A percentile compares a stretch with the other conserved stretches of the same genome.
Evolutionary conservation across 1,140 invertebrate species (phyloP).

Genomic region (Drosophila bipectinata): DNA sequence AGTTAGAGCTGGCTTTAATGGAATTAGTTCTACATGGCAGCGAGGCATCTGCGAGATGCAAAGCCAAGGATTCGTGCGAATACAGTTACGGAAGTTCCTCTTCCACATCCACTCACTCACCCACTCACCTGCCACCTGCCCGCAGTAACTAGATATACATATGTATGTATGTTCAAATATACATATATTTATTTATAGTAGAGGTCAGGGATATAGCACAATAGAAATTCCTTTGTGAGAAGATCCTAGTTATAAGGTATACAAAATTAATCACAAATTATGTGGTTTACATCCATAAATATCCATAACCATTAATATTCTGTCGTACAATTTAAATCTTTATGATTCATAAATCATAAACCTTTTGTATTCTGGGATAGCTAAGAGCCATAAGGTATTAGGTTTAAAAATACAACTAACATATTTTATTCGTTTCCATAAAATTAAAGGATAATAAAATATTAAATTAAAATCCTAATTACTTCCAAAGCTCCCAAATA

Average conservation of each 20-base stretch:
- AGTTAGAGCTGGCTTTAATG: conserved; percentile 80
- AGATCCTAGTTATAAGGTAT: neutral
- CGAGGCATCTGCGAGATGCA: conserved; percentile 36
- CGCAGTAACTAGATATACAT: neutral
- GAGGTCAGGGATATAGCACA: neutral
- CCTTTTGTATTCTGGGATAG: too few relatives aligned
- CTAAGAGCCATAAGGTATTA: too few relatives aligned
- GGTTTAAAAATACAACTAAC: too few relatives aligned
- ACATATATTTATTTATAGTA: neutral
- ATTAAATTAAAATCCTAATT: too few relatives aligned
- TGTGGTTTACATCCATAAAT: too few relatives aligned
- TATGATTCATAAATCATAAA: too few relatives aligned
- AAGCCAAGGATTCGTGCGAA: conserved; percentile 28
- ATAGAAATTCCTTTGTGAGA: neutral
- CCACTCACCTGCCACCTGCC: neutral
- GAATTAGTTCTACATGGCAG: conserved; percentile 73
- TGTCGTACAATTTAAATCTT: too few relatives aligned
- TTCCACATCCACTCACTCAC: conserved; percentile 23
- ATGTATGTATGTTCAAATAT: neutral
- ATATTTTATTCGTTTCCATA: too few relatives aligned
- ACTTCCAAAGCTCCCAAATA: too few relatives aligned
- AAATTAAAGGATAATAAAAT: too few relatives aligned
- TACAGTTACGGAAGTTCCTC: conserved; percentile 23
- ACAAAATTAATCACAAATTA: too few relatives aligned
- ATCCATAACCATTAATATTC: too few relatives aligned